Base-by-base conservation (phyloP, 2,888 invertebrate genomes). In the Eupithecia abbreviata region DNA sequence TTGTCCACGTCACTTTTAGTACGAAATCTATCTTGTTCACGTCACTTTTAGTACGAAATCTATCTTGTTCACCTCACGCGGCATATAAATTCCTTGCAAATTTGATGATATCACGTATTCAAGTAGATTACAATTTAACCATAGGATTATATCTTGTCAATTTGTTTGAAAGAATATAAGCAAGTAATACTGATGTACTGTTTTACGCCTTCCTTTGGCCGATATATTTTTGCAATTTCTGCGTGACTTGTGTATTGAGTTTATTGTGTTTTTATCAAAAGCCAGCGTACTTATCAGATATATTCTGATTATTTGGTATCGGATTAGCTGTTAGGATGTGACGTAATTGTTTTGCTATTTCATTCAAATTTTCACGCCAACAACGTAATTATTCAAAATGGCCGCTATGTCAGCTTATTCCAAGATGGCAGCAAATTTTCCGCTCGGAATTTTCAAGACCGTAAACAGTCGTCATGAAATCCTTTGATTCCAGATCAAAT, bases 401-500 rank as follows among this genome's bases (percentile, higher is more conserved):
- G 69, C 47, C 45, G 18, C 18, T 9, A 15, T 68, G 3, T 18
- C 47, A 43, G 3, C 43, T 45, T 18, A n/a, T 68, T 41, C 5
- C 65, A 65, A 65, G 41, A 65, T 65, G 65, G 65, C 65, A 12
- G 65, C 77, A 74, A 77, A 82, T 81, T 81, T 80, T 81, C 80
- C 82, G 74, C 76, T 78, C 70, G 85, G 85, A 86, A 85, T 69
- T 72, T 79, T 73, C 69, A 76, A 78, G 78, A 67, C 71, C 72
- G 81, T 73, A 81, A 84, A 82, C 73, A 82, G 66, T 70, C 42
- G 79, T 78, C 77, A 74, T 7, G 66, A 77, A 82, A 90, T 86
- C 77, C 84, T 78, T 78, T 81, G 80, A 82, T 79, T 75, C 81
- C 68, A 81, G 30, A 41, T 45, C 84, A 90, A 90, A 91, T 82